Percentiles rank a stretch among this genome's conserved stretches.
Conservation (phyloP, 2,113 vertebrate genomes). For the Himantopus leucocephalus region DNA sequence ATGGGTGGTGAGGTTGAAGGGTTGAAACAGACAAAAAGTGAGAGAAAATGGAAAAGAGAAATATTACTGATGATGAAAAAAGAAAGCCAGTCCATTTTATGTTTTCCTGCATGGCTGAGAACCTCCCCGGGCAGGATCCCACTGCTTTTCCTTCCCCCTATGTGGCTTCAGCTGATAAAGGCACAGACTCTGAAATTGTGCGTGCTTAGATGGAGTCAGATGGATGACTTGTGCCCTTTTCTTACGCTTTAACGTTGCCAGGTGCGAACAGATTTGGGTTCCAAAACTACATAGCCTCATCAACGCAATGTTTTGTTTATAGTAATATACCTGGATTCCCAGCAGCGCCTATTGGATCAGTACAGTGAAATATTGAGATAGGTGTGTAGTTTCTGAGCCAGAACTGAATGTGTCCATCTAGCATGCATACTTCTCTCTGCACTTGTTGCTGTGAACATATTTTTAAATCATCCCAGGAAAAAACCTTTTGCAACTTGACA, state of each 20-base stretch:
- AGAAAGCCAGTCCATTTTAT: not conserved
- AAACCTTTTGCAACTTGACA: not conserved
- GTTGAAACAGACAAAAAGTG: not conserved
- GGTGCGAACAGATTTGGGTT: not conserved
- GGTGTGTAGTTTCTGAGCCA: not conserved
- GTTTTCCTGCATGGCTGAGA: not conserved
- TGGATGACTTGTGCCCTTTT: not conserved
- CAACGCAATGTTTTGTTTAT: not conserved
- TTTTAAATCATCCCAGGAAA: not conserved
- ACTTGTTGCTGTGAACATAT: not conserved
- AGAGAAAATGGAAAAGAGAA: not conserved
- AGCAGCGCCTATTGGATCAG: not conserved
- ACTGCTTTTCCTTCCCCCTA: not conserved
- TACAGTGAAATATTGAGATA: not conserved
- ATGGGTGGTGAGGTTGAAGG: not conserved
- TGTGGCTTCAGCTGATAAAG: not conserved
- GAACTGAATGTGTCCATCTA: not conserved
- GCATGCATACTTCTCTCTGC: not conserved
- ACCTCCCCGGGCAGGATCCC: not conserved
- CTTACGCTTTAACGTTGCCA: rapidly evolving
- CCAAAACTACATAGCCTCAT: not conserved
- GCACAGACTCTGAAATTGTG: not conserved
- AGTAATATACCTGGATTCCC: not conserved
- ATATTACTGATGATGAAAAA: not conserved
- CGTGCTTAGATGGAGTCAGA: not conserved